Percentiles rank a stretch among this genome's conserved stretches.
These are phyloP conservation scores for Hedya salicella DNA, from an alignment of 2,888 invertebrate species.

Conservation along the genomic window DNA sequence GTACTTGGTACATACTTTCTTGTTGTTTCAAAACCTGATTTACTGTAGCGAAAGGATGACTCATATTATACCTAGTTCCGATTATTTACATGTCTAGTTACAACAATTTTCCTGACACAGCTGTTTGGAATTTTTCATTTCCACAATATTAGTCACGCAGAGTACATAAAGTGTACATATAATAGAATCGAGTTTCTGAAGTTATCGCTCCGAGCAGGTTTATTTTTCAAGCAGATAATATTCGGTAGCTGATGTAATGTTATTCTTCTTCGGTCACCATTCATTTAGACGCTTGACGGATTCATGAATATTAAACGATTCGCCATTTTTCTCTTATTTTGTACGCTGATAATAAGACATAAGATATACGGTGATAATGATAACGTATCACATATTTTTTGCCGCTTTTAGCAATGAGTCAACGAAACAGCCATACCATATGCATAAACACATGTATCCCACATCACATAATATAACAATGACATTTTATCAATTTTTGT, in stretches of 20 bases:
- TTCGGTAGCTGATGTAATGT: conserved; percentile 34
- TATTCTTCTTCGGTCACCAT: conserved; percentile 11
- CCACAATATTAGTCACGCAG: conserved; percentile 29
- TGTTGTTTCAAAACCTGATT: neutral
- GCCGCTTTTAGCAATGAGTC: conserved; percentile 34
- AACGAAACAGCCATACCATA: conserved; percentile 29
- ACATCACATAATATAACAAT: conserved; percentile 27
- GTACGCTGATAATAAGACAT: conserved; percentile 13
- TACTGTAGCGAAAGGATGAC: conserved; percentile 5
- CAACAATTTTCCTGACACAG: conserved; percentile 28
- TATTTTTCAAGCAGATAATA: conserved; percentile 4
- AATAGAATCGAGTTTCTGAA: conserved; percentile 10
- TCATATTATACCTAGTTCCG: neutral
- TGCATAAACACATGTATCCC: conserved; percentile 35
- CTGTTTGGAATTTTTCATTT: conserved; percentile 30
- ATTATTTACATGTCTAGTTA: conserved; percentile 16
- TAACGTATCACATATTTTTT: conserved; percentile 15
- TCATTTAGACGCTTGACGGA: conserved; percentile 16
- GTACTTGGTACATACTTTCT: neutral
- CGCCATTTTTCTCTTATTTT: conserved; percentile 1
- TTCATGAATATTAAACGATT: conserved; percentile 25
- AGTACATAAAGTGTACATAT: conserved; percentile 27
- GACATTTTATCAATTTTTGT: conserved; percentile 18
- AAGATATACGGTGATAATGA: conserved; percentile 8
- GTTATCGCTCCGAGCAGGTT: conserved; percentile 7